phyloP scores from a whole-genome alignment of 2,888 invertebrate genomes.

The Cephus nigrinus region DNA sequence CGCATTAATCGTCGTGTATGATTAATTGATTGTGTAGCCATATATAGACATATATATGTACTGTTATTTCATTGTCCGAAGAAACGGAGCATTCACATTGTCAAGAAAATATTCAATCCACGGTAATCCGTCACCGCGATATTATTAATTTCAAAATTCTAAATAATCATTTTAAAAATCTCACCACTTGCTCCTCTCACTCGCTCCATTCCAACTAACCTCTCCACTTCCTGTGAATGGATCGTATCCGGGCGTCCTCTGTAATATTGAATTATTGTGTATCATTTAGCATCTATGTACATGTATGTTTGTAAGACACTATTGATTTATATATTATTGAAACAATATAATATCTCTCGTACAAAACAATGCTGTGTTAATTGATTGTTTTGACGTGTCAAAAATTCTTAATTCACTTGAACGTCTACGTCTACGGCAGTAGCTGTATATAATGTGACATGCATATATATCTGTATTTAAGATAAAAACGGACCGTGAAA shows the following conservation, averaged over 20 bases:
- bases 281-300: conserved; percentile 49
- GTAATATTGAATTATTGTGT: conserved; percentile 42
- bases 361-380: conserved; percentile 27
- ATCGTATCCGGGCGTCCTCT: neutral
- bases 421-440: neutral
- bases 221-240: neutral
- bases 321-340: conserved; percentile 50
- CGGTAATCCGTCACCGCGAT: neutral
- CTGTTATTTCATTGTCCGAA: neutral
- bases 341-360: conserved; percentile 40
- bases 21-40: neutral
- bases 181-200: neutral
- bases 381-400: conserved; percentile 13
- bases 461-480: neutral
- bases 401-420: neutral
- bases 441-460: neutral
- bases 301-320: conserved; percentile 55
- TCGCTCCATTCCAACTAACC: neutral
- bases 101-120: neutral
- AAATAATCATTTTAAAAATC: neutral
- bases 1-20: neutral
- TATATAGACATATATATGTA: neutral
- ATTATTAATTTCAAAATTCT: neutral
- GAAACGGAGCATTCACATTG: neutral
- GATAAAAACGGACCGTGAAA: neutral